Percentiles rank a stretch among this genome's conserved stretches.
phyloP scores from a whole-genome alignment of 30 jellyfish, hydroid and myxozoan genomes.

The Cassiopea xamachana region DNA sequence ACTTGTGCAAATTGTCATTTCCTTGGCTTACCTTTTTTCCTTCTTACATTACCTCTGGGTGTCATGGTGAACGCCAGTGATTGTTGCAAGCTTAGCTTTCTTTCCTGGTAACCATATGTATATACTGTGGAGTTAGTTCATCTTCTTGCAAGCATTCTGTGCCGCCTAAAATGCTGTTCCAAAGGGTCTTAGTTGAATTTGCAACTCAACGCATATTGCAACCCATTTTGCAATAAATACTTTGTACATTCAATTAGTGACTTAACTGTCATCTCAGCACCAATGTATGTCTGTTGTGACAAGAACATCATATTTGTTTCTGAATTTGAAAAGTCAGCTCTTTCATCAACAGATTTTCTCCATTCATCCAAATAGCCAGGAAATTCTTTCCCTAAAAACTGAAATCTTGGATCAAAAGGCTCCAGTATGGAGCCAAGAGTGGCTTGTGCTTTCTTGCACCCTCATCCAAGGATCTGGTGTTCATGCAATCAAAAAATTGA shows the following conservation, averaged over 20 bases:
- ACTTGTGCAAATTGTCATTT: slow-evolving; percentile 44
- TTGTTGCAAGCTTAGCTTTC: slow-evolving; percentile 29
- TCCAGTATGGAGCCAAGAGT: slow-evolving; percentile 35
- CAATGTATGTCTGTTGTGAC: slow-evolving; percentile 36
- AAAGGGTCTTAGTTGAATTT: slow-evolving; percentile 47
- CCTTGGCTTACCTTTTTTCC: slow-evolving; percentile 43
- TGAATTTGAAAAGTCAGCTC: slow-evolving; percentile 50
- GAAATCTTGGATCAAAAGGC: slow-evolving; percentile 29
- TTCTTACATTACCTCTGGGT: slow-evolving; percentile 46
- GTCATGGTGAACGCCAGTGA: slow-evolving; percentile 16
- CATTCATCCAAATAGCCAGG: slow-evolving; percentile 61
- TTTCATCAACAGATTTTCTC: slow-evolving; percentile 41
- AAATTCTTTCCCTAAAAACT: slow-evolving; percentile 30
- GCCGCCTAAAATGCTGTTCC: slow-evolving; percentile 51
- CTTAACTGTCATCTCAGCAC: slow-evolving; percentile 40
- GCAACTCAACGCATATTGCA: slow-evolving; percentile 52
- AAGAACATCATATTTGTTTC: slow-evolving; percentile 51
- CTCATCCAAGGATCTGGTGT: slow-evolving; percentile 45
- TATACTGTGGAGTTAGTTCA: slow-evolving; percentile 16
- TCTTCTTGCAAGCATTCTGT: slow-evolving; percentile 10
- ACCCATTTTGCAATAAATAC: slow-evolving; percentile 47
- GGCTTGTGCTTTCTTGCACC: slow-evolving; percentile 57
- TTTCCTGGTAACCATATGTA: slow-evolving; percentile 44
- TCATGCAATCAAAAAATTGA: slow-evolving; percentile 54
- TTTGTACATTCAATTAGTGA: slow-evolving; percentile 43